Base-by-base conservation (phyloP, 2,888 invertebrate genomes). In the Heteromurus nitidus region DNA sequence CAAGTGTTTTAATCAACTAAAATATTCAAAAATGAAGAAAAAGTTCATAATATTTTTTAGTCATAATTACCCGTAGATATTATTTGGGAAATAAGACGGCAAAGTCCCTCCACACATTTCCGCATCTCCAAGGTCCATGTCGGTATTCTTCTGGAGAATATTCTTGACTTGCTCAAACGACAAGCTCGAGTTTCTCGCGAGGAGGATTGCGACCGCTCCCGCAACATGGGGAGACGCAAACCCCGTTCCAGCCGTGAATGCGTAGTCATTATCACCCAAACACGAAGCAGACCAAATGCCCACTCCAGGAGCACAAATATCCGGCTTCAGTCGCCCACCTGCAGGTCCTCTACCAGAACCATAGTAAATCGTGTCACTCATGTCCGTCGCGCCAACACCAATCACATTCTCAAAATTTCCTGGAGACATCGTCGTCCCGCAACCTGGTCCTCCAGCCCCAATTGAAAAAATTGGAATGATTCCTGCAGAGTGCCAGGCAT, bases 221-320 rank as follows among this genome's bases (percentile, higher is more conserved):
- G 69, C 36, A 1, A 68, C 82, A 64, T 82, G 80, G 0, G 84
- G 84, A 31, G 64, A 68, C 0, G 69, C 42, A 73, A 81, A 77
- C n/a, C 62, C 60, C 0, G 82, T 82, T 44, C 55, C 55, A 5
- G 58, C 24, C 1, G 47, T 24, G 0, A 3, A 64, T 1, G 28
- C 67, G 36, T 85, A 85, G 1, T 73, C 72, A 24, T 30, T 16
- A 44, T 85, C 83, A 3, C 64, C n/a, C 1, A 26, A 64, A 50
- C 79, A 65, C 20, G 55, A 74, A 0, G 84, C 73, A 0, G 85
- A 85, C 3, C 67, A 36, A 13, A 85, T 50, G 36, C 53, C 18
- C 0, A 50, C 42, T 18, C 85, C 85, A 0, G 85, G 85, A 13
- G 84, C 85, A 20, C 79, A 1, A 26, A 84, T 67, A 5, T 82